Conservation (phyloP, 2,113 vertebrate species). For the Microcebus murinus region DNA sequence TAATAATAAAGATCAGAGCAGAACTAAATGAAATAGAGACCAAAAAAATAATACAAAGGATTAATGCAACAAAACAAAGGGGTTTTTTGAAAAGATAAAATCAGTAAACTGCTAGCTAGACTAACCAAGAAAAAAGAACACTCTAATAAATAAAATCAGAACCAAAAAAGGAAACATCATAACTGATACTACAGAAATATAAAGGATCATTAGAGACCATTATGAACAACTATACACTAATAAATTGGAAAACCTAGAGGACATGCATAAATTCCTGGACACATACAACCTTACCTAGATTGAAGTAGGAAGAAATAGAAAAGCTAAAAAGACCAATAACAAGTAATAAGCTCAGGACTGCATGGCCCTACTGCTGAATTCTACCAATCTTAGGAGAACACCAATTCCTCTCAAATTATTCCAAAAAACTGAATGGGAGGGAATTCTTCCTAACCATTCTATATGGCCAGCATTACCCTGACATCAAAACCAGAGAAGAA, state of each 20-base stretch:
- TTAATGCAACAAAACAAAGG: neutral
- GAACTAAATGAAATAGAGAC: neutral
- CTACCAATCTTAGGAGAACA: neutral
- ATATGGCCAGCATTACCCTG: neutral
- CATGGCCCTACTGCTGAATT: neutral
- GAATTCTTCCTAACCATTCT: neutral
- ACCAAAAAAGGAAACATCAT: neutral
- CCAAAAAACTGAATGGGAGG: neutral
- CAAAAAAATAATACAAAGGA: neutral
- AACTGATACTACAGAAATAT: neutral
- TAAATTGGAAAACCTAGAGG: neutral
- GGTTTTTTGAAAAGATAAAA: neutral
- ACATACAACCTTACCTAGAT: neutral
- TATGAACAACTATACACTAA: neutral
- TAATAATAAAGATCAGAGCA: neutral
- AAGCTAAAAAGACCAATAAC: neutral
- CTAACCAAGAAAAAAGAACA: neutral
- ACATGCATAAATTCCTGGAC: neutral
- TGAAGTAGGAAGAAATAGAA: neutral
- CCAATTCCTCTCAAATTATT: neutral
- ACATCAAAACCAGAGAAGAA: neutral
- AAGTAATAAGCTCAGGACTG: neutral
- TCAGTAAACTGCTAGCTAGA: neutral
- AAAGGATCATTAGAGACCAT: neutral
- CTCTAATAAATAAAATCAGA: neutral